Base-by-base conservation (phyloP, 2,113 vertebrate species). In the Bubo blakistoni region DNA sequence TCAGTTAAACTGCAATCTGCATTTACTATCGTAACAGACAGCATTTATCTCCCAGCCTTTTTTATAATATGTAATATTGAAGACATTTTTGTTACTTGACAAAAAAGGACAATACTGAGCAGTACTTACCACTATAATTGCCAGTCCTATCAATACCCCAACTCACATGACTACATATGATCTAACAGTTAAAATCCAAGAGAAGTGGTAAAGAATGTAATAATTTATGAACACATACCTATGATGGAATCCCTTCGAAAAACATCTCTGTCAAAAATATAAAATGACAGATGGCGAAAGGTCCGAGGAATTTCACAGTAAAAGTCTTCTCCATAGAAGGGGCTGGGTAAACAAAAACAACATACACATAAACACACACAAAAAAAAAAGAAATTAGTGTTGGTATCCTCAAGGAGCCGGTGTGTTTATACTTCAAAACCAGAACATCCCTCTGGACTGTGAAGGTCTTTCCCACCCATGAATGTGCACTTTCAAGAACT, bases 161-260 rank as follows among this genome's bases (percentile, higher is more conserved):
- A 54, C 13, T 78, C 4, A 0, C 49, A 84, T 22, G 42, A 69
- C 71, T 51, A 61, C 13, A 26, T 13, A 86, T 0, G 0, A 63
- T 61, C 44, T 46, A 67, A 57, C 20, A 74, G 65, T 44, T 30
- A 69, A 81, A 92, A 92, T 59, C 32, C 73, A 81, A 67, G 54
- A 83, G 42, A 84, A 81, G 16, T 25, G 63, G 11, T 49, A 73
- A 25, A 52, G 52, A 78, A 67, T 73, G 55, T 26, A 77, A 24
- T 62, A 61, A 65, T 27, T 44, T 51, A 93, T 47, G 70, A 94
- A 86, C 70, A 98, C 99, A 97, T 98, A 99, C 99, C 99, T 90
- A 99, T 99, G 95, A 99, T 99, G 94, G 99, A 99, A 97, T 99
- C 99, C 99, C 99, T 99, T 97, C 99, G 98, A 98, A 99, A 99